Evolutionary conservation across 2,888 invertebrate species (phyloP).

Genomic region (Dromius quadrimaculatus): DNA sequence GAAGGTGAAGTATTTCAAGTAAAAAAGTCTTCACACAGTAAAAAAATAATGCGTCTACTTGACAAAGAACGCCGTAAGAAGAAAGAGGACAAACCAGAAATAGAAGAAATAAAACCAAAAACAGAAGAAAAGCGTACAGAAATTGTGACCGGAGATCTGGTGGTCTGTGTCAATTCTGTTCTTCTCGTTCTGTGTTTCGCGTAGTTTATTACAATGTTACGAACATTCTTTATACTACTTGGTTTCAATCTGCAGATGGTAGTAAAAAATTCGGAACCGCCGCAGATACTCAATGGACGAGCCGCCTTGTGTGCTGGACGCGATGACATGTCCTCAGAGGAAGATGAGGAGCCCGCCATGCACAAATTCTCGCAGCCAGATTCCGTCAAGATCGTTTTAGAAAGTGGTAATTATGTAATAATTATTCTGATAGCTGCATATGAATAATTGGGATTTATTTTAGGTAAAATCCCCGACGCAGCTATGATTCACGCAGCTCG

Average conservation of each 20-base stretch:
- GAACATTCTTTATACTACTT: conserved; percentile 45
- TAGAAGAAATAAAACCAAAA: conserved; percentile 61
- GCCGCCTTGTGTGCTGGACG: conserved; percentile 85
- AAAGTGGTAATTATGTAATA: too few species aligned
- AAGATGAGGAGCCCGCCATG: conserved; percentile 68
- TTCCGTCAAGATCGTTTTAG: conserved; percentile 82
- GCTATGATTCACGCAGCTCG: conserved; percentile 97
- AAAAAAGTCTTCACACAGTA: conserved; percentile 94
- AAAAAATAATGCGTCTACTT: conserved; percentile 85
- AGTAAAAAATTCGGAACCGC: conserved; percentile 61
- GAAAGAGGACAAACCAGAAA: conserved; percentile 67
- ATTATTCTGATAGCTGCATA: too few species aligned
- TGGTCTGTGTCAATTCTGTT: conserved; percentile 68
- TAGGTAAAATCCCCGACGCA: conserved; percentile 97
- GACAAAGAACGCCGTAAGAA: conserved; percentile 80
- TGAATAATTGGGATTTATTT: too few species aligned
- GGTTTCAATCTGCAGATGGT: conserved; percentile 55
- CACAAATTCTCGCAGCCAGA: conserved; percentile 76
- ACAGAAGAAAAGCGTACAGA: conserved; percentile 74
- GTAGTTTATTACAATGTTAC: conserved; percentile 39
- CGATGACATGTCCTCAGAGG: conserved; percentile 76
- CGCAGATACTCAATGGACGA: conserved; percentile 79
- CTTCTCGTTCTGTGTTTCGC: conserved; percentile 56
- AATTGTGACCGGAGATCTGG: conserved; percentile 78
- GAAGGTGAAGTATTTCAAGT: conserved; percentile 93